Evolutionary conservation across 2,797 vertebrate species (phyloP), one percentile per base, ranked within the genome.

Genomic region (Sebastes wilsoni): DNA sequence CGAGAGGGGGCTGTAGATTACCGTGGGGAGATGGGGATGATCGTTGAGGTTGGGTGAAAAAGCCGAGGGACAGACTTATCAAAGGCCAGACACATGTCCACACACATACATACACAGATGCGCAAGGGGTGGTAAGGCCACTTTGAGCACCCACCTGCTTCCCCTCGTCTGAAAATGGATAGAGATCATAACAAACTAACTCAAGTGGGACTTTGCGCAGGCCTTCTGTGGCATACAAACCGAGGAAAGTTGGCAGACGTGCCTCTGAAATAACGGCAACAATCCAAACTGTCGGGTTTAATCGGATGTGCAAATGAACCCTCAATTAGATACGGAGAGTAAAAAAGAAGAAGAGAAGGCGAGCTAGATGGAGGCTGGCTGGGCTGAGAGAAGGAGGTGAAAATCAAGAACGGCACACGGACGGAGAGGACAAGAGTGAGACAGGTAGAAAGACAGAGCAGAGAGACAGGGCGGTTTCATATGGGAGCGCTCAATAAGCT

Each of bases 261-360:
- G 66, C 22, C 74, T 73, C 42, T 74, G 23, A 88, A 81, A 85
- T 49, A 60, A 66, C 22, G 9, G 64, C 55, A 73, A 72, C 69
- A 23, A 72, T 77, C 68, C 64, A 71, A 78, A 86, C 54, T 67
- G 64, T 81, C 81, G 59, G 10, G 60, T 83, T 86, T 80, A 83
- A 88, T 82, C 80, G 5, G 49, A 77, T 66, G 64, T 75, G 72
- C 23, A 59, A 85, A 83, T 66, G 18, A 88, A 83, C 67, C 36
- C 25, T 79, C 66, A 69, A 84, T 82, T 83, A 87, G 28, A 84
- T 54, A 46, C 9, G 1, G 69, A 64, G 65, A 69, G 66, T 78
- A 80, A 77, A 82, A 80, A 83, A 78, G 80, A 77, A 74, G 54
- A 77, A 28, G 20, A 46, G 46, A 62, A 25, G 22, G 73, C 34